Evolutionary conservation across 2,888 invertebrate species (phyloP).

Genomic region (Amphiduros pacificus): DNA sequence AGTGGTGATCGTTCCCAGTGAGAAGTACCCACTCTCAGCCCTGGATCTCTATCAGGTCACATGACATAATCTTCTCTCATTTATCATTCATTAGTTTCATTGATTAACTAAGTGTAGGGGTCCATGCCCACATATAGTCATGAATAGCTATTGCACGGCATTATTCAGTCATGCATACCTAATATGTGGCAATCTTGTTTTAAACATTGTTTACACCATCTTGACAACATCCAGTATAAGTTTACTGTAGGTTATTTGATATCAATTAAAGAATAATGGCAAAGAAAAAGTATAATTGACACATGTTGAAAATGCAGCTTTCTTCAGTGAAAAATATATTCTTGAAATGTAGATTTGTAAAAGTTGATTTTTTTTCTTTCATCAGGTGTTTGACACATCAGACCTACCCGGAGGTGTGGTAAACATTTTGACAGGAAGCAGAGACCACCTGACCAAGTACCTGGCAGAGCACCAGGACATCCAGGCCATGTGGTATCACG

Average conservation of each 20-base stretch:
- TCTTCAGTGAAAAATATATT: no score
- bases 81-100: no score
- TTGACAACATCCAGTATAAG: no score
- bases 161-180: background rate
- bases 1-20: slow-evolving; percentile 59
- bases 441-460: slow-evolving; percentile 56
- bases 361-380: background rate
- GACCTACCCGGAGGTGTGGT: slow-evolving; percentile 61
- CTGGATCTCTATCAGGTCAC: slow-evolving; percentile 59
- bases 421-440: slow-evolving; percentile 59
- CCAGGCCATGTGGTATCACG: slow-evolving; percentile 59
- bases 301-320: no score
- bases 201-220: no score
- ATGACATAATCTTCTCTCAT: no score
- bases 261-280: no score
- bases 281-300: no score
- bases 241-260: no score
- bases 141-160: no score
- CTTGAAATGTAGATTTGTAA: background rate
- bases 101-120: no score
- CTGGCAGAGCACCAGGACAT: slow-evolving; percentile 59
- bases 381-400: slow-evolving; percentile 61
- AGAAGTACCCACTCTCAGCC: slow-evolving; percentile 56
- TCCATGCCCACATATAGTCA: no score
- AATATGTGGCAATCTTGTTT: background rate